Base-by-base conservation (phyloP, 2,888 invertebrate species). In the Coelinius sp. region DNA sequence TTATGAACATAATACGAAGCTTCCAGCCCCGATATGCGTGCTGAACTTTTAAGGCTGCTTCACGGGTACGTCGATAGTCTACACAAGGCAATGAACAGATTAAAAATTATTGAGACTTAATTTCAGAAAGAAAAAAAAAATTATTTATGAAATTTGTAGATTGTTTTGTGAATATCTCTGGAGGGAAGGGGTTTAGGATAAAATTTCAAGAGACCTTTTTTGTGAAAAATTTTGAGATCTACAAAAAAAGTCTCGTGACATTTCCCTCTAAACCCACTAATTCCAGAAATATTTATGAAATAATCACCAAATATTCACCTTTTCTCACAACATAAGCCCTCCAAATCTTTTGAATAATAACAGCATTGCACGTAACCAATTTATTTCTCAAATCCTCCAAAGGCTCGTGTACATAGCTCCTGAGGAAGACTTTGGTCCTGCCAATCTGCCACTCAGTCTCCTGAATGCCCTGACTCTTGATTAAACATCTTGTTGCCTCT, bases 371-470 rank as follows among this genome's bases (percentile, higher is more conserved):
- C 68, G 92, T 91, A 27, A 95, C 89, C 64, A 95, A 89, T 73
- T 91, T 90, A 71, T 93, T 93, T 67, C 96, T 89, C 22, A 91
- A 91, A 71, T 96, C 95, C 85, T 97, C 97, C 0, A 97, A 89
- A 0, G 95, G 95, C 76, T 95, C 94, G 82, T 96, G 95, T 5
- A 95, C 94, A 66, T 93, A 92, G 74, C 92, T 92, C 27, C 96
- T 89, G 83, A 97, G 90, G 86, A 97, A 97, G 52, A 97, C 93
- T 89, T 96, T 96, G 38, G 92, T 93, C 88, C 92, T 93, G 0
- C 97, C 97, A 74, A 96, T 92, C 88, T 97, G 96, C 96, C 96
- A 97, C 87, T 96, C 95, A 70, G 90, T 92, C 67, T 90, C 89
- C 0, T 94, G 92, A 41, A 95, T 91, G 66, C 92, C 90, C 77